Percentiles rank a stretch among this genome's conserved stretches.
Evolutionary conservation across 2,113 vertebrate genomes (phyloP).

Genomic region (Accipiter cooperii): DNA sequence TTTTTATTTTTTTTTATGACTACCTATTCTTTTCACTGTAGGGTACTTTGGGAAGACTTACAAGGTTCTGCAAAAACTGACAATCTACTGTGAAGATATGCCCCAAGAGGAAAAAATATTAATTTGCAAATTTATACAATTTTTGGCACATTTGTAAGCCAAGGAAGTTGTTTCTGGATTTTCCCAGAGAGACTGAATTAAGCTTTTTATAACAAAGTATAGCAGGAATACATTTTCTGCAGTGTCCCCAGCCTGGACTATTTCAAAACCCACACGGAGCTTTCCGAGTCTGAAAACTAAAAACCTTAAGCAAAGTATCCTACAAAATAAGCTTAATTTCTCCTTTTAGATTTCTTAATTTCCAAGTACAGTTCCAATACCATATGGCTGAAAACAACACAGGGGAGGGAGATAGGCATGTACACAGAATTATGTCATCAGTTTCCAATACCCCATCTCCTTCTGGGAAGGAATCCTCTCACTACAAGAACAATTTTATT

Average conservation of each 20-base stretch:
- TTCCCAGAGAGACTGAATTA: not conserved
- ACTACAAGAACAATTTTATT: not conserved
- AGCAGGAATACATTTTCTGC: not conserved
- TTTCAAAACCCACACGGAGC: not conserved
- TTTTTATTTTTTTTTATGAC: not conserved
- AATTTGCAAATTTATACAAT: not conserved
- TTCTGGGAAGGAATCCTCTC: not conserved
- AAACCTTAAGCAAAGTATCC: not conserved
- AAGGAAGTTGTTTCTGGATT: not conserved
- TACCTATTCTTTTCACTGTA: not conserved
- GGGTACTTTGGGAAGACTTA: not conserved
- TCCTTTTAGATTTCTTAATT: not conserved
- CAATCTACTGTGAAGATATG: not conserved
- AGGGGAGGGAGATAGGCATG: not conserved
- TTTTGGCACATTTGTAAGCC: not conserved
- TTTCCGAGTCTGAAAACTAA: not conserved
- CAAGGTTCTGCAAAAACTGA: not conserved
- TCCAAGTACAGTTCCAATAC: not conserved
- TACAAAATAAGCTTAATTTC: not conserved
- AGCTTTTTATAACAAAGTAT: not conserved
- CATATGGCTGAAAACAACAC: not conserved
- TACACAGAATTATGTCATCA: not conserved
- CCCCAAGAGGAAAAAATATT: not conserved
- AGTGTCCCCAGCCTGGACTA: not conserved
- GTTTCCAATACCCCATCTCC: not conserved